Base-by-base conservation (phyloP, 2,113 vertebrate species). In the Heterochromis multidens region DNA sequence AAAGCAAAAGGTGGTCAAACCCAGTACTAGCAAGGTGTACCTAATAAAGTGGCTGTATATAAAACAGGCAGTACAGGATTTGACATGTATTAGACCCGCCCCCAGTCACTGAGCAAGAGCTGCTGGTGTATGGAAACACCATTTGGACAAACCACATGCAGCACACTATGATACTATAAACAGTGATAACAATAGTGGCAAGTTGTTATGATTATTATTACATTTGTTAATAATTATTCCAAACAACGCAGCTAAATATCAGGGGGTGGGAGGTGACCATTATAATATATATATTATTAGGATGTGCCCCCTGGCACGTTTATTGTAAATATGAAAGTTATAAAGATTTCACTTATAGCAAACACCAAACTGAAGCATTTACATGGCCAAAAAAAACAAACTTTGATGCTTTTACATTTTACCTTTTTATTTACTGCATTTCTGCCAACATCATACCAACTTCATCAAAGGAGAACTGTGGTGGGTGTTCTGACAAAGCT, bases 381-480 rank as follows among this genome's bases (percentile, higher is more conserved):
- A 57, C 23, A 29, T 40, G 37, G 37, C 8, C 3, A 11, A 40
- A 40, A 40, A 23, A 43, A 60, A 43, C 63, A 43, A 67, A 43
- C 0, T 7, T 19, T 23, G 23, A 6, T 14, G 31, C 46, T 74
- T 67, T 65, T 35, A 25, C 25, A 16, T 31, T 52, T 33, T 17
- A 37, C 17, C 11, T 81, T 77, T 81, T 76, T 62, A 49, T 86
- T 74, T 56, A 11, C 46, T 35, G 65, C 54, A 9, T 62, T 56
- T 59, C 57, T 67, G 56, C 29, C 49, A 21, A 54, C 58, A 59
- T 79, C 76, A 19, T 7, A 2, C 61, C 63, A 33, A 77, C 67
- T 58, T 78, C 79, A 85, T 88, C 83, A 90, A 85, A 91, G 81
- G 6, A 57, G 54, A 76, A 88, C 83, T 78, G 83, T 67, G 82